Evolutionary conservation across 2,797 vertebrate species (phyloP).

Genomic region (Esox lucius): DNA sequence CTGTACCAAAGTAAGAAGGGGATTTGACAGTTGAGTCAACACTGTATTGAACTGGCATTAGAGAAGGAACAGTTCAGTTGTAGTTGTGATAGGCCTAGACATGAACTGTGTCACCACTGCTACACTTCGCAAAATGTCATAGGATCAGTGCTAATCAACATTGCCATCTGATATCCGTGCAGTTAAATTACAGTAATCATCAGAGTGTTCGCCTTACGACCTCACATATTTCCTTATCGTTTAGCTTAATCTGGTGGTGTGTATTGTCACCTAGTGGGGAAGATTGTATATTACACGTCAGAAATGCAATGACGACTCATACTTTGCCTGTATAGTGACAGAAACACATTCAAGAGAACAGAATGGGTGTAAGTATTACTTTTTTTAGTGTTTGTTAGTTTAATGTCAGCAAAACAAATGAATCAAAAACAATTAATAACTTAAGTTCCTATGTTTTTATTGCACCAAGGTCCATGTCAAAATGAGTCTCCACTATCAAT

Average conservation of each 20-base stretch:
- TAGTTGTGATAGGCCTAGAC: neutral
- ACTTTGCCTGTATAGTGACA: neutral
- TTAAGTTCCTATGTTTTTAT: neutral
- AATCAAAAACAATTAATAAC: neutral
- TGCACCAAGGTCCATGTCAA: slow-evolving; percentile 34
- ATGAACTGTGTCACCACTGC: neutral
- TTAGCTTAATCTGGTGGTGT: slow-evolving; percentile 20
- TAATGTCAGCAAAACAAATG: neutral
- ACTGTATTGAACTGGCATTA: neutral
- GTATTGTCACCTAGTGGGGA: slow-evolving; percentile 54
- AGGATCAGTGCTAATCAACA: neutral
- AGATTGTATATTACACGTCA: slow-evolving; percentile 34
- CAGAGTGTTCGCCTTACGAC: neutral
- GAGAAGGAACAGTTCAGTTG: neutral
- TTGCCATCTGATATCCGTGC: neutral
- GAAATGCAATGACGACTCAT: neutral
- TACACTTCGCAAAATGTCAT: neutral
- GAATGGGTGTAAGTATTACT: neutral
- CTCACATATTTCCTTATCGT: neutral
- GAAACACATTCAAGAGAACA: neutral
- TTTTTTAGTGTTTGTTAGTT: neutral
- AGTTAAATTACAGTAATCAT: neutral
- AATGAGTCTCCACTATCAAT: neutral
- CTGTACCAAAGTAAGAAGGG: neutral
- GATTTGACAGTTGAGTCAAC: neutral